Conservation (phyloP, 2,888 invertebrate genomes). For the Globia sparganii region DNA sequence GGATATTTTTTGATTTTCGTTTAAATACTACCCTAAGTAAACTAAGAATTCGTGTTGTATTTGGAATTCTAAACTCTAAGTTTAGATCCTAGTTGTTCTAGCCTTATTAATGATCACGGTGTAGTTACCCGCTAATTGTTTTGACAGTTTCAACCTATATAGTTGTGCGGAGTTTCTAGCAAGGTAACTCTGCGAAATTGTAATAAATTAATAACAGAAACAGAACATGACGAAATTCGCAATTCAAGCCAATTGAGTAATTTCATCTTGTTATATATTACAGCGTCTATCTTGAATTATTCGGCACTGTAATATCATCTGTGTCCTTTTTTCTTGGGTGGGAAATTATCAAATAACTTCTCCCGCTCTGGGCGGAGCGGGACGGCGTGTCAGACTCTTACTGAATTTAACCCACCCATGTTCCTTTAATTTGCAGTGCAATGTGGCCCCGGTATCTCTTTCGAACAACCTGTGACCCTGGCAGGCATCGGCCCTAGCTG, state of each 20-base stretch:
- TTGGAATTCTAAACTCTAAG: slow-evolving; percentile 18
- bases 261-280: background rate
- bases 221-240: background rate
- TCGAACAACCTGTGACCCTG: too few species aligned
- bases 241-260: background rate
- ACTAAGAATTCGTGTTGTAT: background rate
- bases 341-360: too few species aligned
- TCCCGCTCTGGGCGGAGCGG: too few species aligned
- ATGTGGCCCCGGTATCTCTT: too few species aligned
- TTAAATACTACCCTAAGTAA: too few species aligned
- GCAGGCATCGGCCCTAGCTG: too few species aligned
- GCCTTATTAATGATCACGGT: background rate
- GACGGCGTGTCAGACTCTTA: too few species aligned
- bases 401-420: too few species aligned
- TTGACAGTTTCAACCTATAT: slow-evolving; percentile 33
- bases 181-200: slow-evolving; percentile 10
- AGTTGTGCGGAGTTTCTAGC: slow-evolving; percentile 10
- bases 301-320: background rate
- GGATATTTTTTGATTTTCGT: too few species aligned
- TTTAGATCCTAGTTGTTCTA: slow-evolving; percentile 19
- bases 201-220: background rate
- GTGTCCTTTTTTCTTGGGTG: too few species aligned
- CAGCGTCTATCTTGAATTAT: background rate
- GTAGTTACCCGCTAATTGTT: slow-evolving; percentile 24
- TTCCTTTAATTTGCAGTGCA: too few species aligned